These are phyloP conservation scores for Trematomus loennbergii DNA, from an alignment of 2,113 vertebrate species.

Conservation along the genomic window DNA sequence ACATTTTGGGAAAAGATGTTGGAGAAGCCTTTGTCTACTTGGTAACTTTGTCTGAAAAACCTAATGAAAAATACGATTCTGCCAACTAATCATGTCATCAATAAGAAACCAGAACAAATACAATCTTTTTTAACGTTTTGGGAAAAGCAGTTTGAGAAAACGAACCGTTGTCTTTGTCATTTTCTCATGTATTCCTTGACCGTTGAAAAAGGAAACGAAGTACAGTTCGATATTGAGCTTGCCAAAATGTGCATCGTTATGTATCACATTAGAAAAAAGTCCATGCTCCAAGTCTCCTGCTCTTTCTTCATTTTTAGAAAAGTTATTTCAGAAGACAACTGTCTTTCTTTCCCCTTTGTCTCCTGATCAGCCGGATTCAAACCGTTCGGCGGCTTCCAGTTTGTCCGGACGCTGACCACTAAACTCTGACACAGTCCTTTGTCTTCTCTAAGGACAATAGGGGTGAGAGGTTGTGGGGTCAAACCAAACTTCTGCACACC, in stretches of 20 bases:
- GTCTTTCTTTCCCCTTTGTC: not conserved
- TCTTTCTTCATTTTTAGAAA: not conserved
- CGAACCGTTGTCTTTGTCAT: too few species aligned
- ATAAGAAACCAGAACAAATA: too few species aligned
- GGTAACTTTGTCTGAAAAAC: too few species aligned
- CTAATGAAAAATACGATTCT: too few species aligned
- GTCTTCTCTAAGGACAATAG: conserved; percentile 78
- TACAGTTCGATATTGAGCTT: too few species aligned
- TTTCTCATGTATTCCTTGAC: too few species aligned
- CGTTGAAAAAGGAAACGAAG: too few species aligned
- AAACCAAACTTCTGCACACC: conserved; percentile 64
- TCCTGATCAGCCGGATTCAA: conserved; percentile 51
- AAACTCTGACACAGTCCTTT: conserved; percentile 76
- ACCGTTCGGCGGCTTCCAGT: conserved; percentile 39
- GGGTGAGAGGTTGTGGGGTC: conserved; percentile 76
- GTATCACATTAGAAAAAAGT: not conserved
- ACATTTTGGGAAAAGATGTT: too few species aligned
- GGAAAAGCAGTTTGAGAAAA: too few species aligned
- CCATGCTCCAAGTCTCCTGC: not conserved
- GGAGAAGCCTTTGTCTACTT: too few species aligned
- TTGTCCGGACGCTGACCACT: conserved; percentile 70
- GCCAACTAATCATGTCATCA: too few species aligned
- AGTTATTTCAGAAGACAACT: conserved; percentile 13
- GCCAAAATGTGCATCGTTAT: not conserved
- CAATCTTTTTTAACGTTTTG: too few species aligned